Evolutionary conservation across 2,888 invertebrate genomes (phyloP).

Genomic region (Phlogophora meticulosa): DNA sequence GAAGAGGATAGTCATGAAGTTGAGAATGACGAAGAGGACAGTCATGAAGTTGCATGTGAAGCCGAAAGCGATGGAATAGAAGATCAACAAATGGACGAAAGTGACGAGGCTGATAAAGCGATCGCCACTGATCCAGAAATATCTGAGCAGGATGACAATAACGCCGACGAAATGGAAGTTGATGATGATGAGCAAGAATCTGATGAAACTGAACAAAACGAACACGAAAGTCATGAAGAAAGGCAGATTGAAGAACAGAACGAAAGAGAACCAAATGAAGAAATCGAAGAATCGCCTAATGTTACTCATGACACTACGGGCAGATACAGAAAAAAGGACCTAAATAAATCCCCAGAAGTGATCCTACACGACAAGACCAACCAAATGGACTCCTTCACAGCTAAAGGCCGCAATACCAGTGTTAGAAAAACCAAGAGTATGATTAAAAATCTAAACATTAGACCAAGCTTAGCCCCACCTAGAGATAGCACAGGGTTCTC

Average conservation of each 20-base stretch:
- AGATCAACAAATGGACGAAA: conserved; percentile 53
- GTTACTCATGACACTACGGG: conserved; percentile 75
- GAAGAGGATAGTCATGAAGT: conserved; percentile 31
- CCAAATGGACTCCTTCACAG: conserved; percentile 71
- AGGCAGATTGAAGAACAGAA: conserved; percentile 23
- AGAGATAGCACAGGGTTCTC: conserved; percentile 76
- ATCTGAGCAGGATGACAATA: conserved; percentile 51
- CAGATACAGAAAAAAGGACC: conserved; percentile 68
- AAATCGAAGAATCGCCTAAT: conserved; percentile 65
- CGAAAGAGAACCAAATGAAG: conserved; percentile 50
- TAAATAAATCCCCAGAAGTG: conserved; percentile 77
- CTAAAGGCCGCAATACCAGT: conserved; percentile 74
- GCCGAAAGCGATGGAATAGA: conserved; percentile 49
- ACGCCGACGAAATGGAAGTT: conserved; percentile 52
- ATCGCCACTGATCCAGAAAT: conserved; percentile 51
- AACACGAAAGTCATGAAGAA: conserved; percentile 23
- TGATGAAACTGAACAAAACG: conserved; percentile 22
- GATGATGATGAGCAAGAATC: conserved; percentile 45
- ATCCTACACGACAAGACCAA: conserved; percentile 71
- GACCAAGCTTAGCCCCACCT: conserved; percentile 73
- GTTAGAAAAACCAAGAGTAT: conserved; percentile 76
- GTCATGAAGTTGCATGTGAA: conserved; percentile 27
- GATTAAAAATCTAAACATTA: conserved; percentile 68
- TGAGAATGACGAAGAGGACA: conserved; percentile 30
- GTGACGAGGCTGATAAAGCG: conserved; percentile 47